phyloP scores from a whole-genome alignment of 2,113 vertebrate genomes.

The Trematocara unimaculatum region DNA sequence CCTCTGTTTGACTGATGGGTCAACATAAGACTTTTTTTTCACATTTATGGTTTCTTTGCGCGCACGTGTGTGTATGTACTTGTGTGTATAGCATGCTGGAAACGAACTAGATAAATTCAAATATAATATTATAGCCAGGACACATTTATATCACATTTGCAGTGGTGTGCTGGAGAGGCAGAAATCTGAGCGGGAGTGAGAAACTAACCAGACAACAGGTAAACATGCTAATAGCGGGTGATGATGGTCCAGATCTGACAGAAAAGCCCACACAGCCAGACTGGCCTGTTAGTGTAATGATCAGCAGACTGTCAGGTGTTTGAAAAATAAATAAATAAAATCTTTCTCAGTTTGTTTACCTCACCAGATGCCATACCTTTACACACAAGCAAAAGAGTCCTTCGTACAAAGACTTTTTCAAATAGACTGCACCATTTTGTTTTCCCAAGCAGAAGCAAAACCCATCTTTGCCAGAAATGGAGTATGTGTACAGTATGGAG shows the following conservation, averaged over 20 bases:
- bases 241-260: background rate
- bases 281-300: conserved; percentile 2
- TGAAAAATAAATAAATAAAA: background rate
- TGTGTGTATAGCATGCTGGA: background rate
- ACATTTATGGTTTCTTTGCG: background rate
- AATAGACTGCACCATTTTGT: conserved; percentile 32
- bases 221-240: background rate
- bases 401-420: conserved; percentile 22
- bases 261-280: background rate
- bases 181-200: background rate
- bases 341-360: conserved; percentile 1
- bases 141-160: background rate
- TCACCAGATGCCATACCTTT: conserved; percentile 13
- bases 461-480: conserved; percentile 20
- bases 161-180: background rate
- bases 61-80: background rate
- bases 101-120: background rate
- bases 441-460: conserved; percentile 21
- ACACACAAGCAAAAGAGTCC: background rate
- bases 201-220: background rate
- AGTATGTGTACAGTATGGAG: conserved; percentile 23
- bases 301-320: conserved; percentile 14
- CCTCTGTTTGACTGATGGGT: conserved; percentile 61
- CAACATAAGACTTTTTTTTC: conserved; percentile 35
- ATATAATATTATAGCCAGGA: background rate